Percentiles rank a stretch among this genome's conserved stretches.
Evolutionary conservation across 2,888 invertebrate species (phyloP).

Genomic region (Drosophila pseudotalamancana): DNA sequence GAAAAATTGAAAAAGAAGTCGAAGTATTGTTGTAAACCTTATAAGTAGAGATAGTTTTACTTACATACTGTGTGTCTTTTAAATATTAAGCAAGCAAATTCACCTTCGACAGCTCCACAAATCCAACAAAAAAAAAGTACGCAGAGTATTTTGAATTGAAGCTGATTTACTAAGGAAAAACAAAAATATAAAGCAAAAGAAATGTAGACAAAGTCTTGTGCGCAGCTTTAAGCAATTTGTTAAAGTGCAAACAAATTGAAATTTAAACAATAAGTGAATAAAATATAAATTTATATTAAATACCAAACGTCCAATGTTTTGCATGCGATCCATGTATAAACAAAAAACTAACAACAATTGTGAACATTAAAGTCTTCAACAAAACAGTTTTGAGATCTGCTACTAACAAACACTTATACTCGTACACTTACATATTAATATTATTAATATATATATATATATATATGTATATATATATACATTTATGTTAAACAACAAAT

Average conservation of each 20-base stretch:
- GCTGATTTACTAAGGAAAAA: conserved; percentile 31
- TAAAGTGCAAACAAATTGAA: conserved; percentile 43
- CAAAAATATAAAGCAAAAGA: conserved; percentile 5
- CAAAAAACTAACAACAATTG: conserved; percentile 69
- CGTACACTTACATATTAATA: conserved; percentile 14
- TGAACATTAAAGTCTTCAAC: conserved; percentile 70
- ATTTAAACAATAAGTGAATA: conserved; percentile 35
- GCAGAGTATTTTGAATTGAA: conserved; percentile 31
- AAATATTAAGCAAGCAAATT: conserved; percentile 60
- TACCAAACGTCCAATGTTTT: conserved; percentile 74
- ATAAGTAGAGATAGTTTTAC: conserved; percentile 53
- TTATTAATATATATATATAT: conserved; percentile 3
- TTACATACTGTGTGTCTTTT: conserved; percentile 72
- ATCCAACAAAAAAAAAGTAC: conserved; percentile 17
- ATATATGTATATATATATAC: conserved; percentile 22
- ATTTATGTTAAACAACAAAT: conserved; percentile 24
- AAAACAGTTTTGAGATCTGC: conserved; percentile 41
- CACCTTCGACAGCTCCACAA: conserved; percentile 19
- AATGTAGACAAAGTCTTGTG: conserved; percentile 64
- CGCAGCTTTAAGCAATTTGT: conserved; percentile 73
- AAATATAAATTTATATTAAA: conserved; percentile 31
- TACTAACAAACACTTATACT: conserved; percentile 35
- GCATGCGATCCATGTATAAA: conserved; percentile 51
- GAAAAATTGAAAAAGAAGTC: background rate
- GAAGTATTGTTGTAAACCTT: conserved; percentile 41